Conservation (phyloP, 2,888 invertebrate species). For the Leucania comma region DNA sequence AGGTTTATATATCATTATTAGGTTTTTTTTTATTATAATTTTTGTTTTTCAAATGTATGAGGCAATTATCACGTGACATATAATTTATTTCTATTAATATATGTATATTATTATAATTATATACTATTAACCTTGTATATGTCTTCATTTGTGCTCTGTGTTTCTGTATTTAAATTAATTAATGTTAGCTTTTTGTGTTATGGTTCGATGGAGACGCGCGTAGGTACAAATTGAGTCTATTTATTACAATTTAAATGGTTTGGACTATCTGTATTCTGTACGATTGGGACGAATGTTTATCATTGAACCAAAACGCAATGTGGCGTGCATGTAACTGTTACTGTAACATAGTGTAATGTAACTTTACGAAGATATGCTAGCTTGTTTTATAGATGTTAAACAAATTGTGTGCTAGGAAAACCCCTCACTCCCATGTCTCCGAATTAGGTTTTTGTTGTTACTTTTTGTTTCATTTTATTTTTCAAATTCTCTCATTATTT, state of each 20-base stretch:
- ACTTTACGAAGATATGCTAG: slow-evolving; percentile 85
- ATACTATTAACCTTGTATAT: slow-evolving; percentile 88
- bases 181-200: slow-evolving; percentile 90
- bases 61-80: slow-evolving; percentile 90
- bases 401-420: slow-evolving; percentile 84
- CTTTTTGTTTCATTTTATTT: slow-evolving; percentile 70
- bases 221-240: slow-evolving; percentile 70
- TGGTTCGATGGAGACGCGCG: slow-evolving; percentile 87
- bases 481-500: slow-evolving; percentile 71
- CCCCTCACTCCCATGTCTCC: slow-evolving; percentile 85
- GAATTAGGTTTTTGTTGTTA: slow-evolving; percentile 77
- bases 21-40: slow-evolving; percentile 79
- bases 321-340: slow-evolving; percentile 89
- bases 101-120: slow-evolving; percentile 80
- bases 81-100: slow-evolving; percentile 80
- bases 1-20: slow-evolving; percentile 89
- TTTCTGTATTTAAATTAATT: slow-evolving; percentile 86
- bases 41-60: slow-evolving; percentile 85
- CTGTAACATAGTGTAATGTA: slow-evolving; percentile 88
- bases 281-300: slow-evolving; percentile 70
- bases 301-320: slow-evolving; percentile 90
- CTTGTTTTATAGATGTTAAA: slow-evolving; percentile 89
- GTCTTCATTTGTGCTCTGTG: slow-evolving; percentile 90
- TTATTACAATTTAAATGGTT: slow-evolving; percentile 62
- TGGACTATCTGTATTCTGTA: slow-evolving; percentile 75